A percentile compares a stretch with the other conserved stretches of the same genome.
Evolutionary conservation across 2,113 vertebrate species (phyloP).

Genomic region (Cephalopterus ornatus): DNA sequence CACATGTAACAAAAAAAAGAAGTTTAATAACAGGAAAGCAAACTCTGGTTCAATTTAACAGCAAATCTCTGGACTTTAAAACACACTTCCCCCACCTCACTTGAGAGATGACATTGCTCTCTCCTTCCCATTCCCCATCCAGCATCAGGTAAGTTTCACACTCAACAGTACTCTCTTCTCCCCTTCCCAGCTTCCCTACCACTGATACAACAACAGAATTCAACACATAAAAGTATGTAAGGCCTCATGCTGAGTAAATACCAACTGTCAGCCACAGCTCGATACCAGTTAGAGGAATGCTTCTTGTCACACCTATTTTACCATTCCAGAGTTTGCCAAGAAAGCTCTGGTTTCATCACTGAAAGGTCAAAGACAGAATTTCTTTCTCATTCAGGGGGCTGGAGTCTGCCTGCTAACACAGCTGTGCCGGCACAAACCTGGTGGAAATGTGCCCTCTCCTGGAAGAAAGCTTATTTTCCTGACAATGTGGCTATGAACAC

Average conservation of each 20-base stretch:
- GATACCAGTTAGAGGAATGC: background rate
- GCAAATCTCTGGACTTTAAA: background rate
- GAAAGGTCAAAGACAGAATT: background rate
- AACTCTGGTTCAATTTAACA: background rate
- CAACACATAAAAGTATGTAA: background rate
- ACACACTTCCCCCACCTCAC: fast-evolving
- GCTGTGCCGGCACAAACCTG: background rate
- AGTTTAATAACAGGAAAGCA: background rate
- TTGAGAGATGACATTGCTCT: background rate
- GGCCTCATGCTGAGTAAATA: background rate
- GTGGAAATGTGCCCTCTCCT: background rate
- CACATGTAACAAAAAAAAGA: background rate
- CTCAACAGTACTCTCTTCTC: background rate
- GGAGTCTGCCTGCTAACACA: background rate
- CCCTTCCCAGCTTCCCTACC: background rate
- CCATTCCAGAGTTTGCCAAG: background rate
- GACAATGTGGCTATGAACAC: background rate
- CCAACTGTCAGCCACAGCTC: background rate
- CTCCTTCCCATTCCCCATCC: background rate
- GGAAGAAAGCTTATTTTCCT: background rate
- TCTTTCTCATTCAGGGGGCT: background rate
- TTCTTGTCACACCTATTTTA: background rate
- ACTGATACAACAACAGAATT: background rate
- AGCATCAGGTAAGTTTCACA: background rate
- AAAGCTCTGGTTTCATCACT: background rate